Conservation (phyloP, 2,113 vertebrate species). For the Isichthys henryi region DNA sequence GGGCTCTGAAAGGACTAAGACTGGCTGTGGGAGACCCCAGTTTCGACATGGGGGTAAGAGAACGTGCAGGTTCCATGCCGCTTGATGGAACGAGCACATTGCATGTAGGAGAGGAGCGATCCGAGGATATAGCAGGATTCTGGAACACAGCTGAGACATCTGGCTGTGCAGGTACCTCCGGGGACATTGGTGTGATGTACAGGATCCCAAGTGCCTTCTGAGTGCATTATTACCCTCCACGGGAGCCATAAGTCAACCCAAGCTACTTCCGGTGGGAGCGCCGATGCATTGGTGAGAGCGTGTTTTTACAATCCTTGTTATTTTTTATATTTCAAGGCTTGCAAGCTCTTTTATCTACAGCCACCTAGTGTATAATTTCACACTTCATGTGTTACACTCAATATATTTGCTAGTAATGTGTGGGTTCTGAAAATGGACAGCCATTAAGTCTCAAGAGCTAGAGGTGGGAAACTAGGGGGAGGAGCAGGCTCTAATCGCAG, state of each 20-base stretch:
- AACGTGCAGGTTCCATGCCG: background rate
- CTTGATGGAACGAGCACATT: background rate
- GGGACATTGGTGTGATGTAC: background rate
- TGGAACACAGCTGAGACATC: background rate
- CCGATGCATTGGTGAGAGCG: background rate
- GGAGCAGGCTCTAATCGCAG: background rate
- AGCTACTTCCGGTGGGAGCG: background rate
- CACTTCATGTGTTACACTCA: background rate
- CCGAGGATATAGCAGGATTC: background rate
- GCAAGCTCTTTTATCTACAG: background rate
- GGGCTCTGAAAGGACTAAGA: background rate
- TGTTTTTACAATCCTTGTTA: background rate
- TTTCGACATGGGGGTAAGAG: background rate
- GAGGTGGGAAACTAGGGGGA: background rate
- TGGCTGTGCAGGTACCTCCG: background rate
- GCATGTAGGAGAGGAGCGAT: background rate
- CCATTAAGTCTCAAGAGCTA: background rate
- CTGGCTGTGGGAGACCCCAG: background rate
- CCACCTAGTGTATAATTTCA: background rate
- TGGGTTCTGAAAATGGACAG: background rate
- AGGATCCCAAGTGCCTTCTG: background rate
- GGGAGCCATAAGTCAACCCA: background rate
- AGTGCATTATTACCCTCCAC: background rate
- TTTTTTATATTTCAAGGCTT: background rate
- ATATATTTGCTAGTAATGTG: background rate